These are phyloP conservation scores for Pseudomyrmex cubaensis DNA, from an alignment of 1,140 invertebrate species.

Conservation along the genomic window DNA sequence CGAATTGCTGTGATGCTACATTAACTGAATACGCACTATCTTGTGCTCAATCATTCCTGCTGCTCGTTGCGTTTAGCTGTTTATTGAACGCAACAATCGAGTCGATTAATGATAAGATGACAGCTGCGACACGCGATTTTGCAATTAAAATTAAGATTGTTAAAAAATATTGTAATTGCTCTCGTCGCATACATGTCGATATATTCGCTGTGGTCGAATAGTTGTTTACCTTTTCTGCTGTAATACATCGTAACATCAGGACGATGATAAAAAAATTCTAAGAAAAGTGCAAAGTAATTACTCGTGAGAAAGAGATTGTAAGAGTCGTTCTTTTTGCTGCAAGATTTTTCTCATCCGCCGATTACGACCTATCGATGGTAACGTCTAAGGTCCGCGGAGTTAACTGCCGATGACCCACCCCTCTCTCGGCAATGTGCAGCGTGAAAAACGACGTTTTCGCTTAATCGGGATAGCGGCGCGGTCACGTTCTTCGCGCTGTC, in stretches of 20 bases:
- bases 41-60: not conserved
- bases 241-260: not conserved
- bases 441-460: constrained; percentile 10
- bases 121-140: constrained; percentile 4
- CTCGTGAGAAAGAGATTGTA: not conserved
- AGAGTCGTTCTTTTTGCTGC: not conserved
- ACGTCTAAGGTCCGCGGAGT: not conserved
- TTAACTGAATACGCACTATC: constrained; percentile 26
- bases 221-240: not conserved
- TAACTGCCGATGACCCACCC: not conserved
- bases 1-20: constrained; percentile 46
- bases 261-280: not conserved
- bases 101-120: constrained; percentile 27
- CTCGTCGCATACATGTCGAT: not conserved
- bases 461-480: constrained; percentile 35
- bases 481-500: not conserved
- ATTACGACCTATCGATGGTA: not conserved
- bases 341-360: not conserved
- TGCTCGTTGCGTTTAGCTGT: constrained; percentile 15
- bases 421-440: not conserved
- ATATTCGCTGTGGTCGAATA: not conserved
- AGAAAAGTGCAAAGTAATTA: not conserved
- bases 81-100: constrained; percentile 49
- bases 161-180: not conserved
- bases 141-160: constrained; percentile 28